Conservation (phyloP, 2,888 invertebrate genomes). For the Apodemia mormo region DNA sequence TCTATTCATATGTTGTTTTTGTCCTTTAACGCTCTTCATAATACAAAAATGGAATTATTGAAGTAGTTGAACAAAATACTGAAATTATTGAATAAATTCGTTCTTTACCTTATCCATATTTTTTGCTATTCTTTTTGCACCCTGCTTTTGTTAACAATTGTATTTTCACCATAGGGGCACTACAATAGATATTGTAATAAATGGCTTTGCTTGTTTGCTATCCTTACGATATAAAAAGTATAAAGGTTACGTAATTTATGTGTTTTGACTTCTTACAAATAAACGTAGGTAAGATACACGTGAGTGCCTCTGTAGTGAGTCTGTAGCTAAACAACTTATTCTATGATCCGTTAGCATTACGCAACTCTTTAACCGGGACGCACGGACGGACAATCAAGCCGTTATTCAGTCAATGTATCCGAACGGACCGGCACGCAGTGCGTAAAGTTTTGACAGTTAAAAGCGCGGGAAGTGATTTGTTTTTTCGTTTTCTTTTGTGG, state of each 20-base stretch:
- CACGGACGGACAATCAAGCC: constrained; percentile 53
- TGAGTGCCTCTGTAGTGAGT: constrained; percentile 24
- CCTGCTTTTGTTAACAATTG: too few species aligned
- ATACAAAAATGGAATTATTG: too few species aligned
- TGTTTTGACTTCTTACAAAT: constrained; percentile 16
- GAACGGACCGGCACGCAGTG: constrained; percentile 56
- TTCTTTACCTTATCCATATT: too few species aligned
- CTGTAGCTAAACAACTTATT: constrained; percentile 67
- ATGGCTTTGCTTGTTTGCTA: too few species aligned
- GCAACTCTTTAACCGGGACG: constrained; percentile 65
- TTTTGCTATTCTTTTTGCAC: too few species aligned
- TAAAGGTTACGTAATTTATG: constrained; percentile 3
- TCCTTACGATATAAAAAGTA: too few species aligned
- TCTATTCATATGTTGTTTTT: background rate
- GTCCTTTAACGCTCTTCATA: background rate
- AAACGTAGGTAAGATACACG: constrained; percentile 21
- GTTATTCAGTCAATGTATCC: constrained; percentile 53
- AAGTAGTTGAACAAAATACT: too few species aligned
- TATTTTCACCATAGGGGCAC: too few species aligned
- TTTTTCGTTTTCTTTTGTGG: constrained; percentile 32
- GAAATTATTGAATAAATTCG: too few species aligned
- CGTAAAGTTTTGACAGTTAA: constrained; percentile 48
- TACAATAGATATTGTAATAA: too few species aligned
- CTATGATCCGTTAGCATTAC: constrained; percentile 76
- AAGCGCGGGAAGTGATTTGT: constrained; percentile 44